These are phyloP conservation scores for Poeciliopsis infans DNA, from an alignment of 2,797 vertebrate species.

Conservation along the genomic window DNA sequence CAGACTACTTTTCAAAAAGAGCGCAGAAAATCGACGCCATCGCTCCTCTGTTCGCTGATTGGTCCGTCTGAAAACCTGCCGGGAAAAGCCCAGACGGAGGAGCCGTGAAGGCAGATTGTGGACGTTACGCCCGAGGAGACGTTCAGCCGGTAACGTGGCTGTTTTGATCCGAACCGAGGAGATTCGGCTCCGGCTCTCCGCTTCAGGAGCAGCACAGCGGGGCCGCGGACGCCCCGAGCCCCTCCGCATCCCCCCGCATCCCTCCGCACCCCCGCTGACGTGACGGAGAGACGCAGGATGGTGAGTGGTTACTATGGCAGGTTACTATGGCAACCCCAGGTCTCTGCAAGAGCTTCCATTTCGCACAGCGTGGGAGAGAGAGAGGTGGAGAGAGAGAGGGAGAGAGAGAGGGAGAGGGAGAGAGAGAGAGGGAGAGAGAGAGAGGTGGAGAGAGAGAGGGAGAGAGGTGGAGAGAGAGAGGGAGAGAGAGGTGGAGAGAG, in stretches of 20 bases:
- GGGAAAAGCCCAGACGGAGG: too few species aligned
- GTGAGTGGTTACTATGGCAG: conserved; percentile 81
- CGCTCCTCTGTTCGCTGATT: too few species aligned
- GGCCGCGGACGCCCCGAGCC: conserved; percentile 65
- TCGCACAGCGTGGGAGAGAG: conserved; percentile 71
- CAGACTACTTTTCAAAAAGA: too few species aligned
- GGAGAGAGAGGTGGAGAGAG: conserved; percentile 52
- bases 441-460: conserved; percentile 55
- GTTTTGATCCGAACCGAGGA: conserved; percentile 1
- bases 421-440: conserved; percentile 54
- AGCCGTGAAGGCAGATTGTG: too few species aligned
- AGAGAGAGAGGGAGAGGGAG: too few species aligned
- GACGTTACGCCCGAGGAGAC: conserved; percentile 19
- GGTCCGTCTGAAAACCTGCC: too few species aligned
- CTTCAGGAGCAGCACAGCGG: conserved; percentile 60
- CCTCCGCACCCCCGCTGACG: conserved; percentile 61
- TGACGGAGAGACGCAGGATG: conserved; percentile 75
- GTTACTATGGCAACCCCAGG: conserved; percentile 83
- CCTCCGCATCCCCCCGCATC: not conserved
- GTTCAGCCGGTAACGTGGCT: conserved; percentile 16
- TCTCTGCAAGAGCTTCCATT: conserved; percentile 79
- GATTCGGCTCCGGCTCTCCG: conserved; percentile 31
- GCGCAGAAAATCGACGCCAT: too few species aligned
- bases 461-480: conserved; percentile 7
- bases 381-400: too few species aligned